Evolutionary conservation across 2,113 vertebrate genomes (phyloP).

Genomic region (Hiodon alosoides): DNA sequence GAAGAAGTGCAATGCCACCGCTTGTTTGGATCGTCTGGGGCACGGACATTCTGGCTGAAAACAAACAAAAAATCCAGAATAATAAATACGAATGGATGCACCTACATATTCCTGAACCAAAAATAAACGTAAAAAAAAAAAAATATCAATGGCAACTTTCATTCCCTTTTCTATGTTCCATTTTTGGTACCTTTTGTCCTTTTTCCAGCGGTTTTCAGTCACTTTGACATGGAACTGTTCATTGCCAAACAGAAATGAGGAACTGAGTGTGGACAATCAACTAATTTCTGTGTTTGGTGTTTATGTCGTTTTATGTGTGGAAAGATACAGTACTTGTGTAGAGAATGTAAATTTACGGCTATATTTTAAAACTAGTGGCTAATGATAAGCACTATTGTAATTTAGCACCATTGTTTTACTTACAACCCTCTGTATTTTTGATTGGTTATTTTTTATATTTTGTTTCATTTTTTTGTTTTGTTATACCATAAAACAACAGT

Average conservation of each 20-base stretch:
- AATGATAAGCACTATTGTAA: conserved; percentile 97
- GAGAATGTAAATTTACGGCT: conserved; percentile 99
- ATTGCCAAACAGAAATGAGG: conserved; percentile 88
- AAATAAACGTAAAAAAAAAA: conserved; percentile 71
- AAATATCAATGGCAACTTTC: conserved; percentile 88
- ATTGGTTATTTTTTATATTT: conserved; percentile 60
- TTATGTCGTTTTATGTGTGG: conserved; percentile 96
- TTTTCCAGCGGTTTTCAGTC: conserved; percentile 68
- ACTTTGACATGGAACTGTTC: conserved; percentile 88
- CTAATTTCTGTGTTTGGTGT: conserved; percentile 97
- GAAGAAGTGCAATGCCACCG: conserved; percentile 98
- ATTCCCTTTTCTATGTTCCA: conserved; percentile 97
- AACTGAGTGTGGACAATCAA: conserved; percentile 99
- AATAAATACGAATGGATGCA: conserved; percentile 84
- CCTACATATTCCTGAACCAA: conserved; percentile 98
- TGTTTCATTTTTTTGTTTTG: conserved; percentile 52
- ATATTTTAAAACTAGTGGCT: conserved; percentile 98
- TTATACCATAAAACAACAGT: conserved; percentile 41
- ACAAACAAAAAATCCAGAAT: conserved; percentile 46
- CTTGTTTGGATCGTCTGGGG: conserved; percentile 88
- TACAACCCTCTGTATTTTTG: conserved; percentile 68
- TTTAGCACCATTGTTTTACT: conserved; percentile 89
- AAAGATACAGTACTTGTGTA: conserved; percentile 98
- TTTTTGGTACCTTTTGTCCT: conserved; percentile 76
- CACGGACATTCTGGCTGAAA: conserved; percentile 89